phyloP scores from a whole-genome alignment of 2,113 vertebrate genomes.

The Coreoperca whiteheadi region DNA sequence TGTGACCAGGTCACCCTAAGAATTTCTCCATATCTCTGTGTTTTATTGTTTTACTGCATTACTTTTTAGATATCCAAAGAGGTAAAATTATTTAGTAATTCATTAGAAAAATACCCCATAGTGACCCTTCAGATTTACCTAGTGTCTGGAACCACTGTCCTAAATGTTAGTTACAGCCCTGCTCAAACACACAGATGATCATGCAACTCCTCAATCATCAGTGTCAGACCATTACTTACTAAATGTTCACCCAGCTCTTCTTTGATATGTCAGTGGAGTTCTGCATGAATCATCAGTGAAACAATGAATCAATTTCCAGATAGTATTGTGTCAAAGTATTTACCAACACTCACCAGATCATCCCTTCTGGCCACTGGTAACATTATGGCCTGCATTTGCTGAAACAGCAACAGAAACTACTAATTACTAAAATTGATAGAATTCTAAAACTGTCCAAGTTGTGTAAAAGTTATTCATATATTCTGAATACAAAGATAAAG shows the following conservation, averaged over 20 bases:
- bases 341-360: background rate
- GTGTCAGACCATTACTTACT: background rate
- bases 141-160: background rate
- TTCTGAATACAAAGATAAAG: conserved; percentile 22
- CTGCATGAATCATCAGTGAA: background rate
- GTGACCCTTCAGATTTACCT: no score
- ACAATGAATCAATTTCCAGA: background rate
- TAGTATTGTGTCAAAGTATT: background rate
- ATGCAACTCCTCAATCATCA: background rate
- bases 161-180: background rate
- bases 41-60: background rate
- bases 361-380: background rate
- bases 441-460: conserved; percentile 4
- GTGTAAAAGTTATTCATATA: conserved; percentile 19
- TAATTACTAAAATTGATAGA: conserved; percentile 23
- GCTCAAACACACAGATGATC: background rate
- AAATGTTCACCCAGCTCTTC: background rate
- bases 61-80: background rate
- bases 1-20: background rate
- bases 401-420: background rate
- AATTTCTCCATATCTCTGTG: no score
- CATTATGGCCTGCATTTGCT: conserved; percentile 6
- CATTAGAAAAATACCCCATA: no score
- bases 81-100: no score
- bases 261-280: background rate